Evolutionary conservation across 2,797 vertebrate species (phyloP).

Genomic region (Poecile montanus): DNA sequence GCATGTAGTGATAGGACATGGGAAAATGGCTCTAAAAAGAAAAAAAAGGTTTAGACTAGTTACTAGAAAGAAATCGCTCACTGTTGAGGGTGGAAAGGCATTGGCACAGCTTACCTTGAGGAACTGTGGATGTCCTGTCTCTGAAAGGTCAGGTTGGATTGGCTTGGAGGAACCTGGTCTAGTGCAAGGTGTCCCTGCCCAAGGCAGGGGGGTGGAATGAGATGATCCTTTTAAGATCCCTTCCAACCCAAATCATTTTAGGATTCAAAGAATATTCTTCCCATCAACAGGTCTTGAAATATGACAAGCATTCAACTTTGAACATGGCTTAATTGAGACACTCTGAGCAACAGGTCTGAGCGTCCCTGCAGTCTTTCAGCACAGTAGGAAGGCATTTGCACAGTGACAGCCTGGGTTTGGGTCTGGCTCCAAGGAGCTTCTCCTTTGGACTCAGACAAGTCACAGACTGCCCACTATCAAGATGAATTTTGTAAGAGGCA

Average conservation of each 20-base stretch:
- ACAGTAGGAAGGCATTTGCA: neutral
- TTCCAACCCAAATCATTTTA: neutral
- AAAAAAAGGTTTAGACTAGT: neutral
- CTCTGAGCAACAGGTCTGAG: neutral
- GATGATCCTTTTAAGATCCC: neutral
- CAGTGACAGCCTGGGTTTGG: neutral
- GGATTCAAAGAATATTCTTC: neutral
- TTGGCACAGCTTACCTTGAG: neutral
- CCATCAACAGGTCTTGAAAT: neutral
- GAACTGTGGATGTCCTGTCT: neutral
- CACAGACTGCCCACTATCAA: neutral
- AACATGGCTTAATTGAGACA: neutral
- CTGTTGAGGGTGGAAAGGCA: neutral
- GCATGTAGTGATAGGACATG: neutral
- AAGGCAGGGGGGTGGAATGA: neutral
- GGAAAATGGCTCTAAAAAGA: neutral
- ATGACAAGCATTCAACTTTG: neutral
- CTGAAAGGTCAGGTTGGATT: neutral
- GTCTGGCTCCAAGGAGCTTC: accelerated
- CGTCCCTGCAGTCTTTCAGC: neutral
- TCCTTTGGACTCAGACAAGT: neutral
- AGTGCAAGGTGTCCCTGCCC: neutral
- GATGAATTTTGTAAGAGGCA: neutral
- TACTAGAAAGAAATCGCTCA: neutral
- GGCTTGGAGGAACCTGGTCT: neutral